Evolutionary conservation across 2,888 invertebrate species (phyloP).

Genomic region (Ptychoptera contaminata): DNA sequence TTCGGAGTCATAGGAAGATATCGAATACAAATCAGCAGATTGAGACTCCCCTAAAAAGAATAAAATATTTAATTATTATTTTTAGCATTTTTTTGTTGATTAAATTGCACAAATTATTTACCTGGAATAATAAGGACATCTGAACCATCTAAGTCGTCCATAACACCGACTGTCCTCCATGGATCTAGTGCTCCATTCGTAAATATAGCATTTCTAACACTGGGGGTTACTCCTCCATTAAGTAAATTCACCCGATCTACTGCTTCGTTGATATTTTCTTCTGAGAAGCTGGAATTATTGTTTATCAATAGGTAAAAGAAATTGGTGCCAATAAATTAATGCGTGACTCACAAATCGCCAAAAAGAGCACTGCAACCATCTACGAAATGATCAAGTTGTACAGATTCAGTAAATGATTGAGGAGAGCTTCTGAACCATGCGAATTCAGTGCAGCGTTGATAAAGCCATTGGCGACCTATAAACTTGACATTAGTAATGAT

Average conservation of each 20-base stretch:
- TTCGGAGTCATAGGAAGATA: no score
- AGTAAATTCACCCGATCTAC: constrained; percentile 28
- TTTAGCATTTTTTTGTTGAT: no score
- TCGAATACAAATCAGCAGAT: no score
- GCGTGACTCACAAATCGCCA: constrained; percentile 8
- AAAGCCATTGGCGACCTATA: constrained; percentile 58
- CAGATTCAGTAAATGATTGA: constrained; percentile 36
- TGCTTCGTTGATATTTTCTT: constrained; percentile 6
- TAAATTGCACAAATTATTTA: no score
- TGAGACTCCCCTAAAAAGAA: no score
- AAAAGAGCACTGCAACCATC: constrained; percentile 21
- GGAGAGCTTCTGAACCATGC: constrained; percentile 67
- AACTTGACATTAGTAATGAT: no score
- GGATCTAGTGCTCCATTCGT: constrained; percentile 34
- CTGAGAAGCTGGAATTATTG: no score
- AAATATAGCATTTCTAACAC: constrained; percentile 29
- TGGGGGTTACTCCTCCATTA: constrained; percentile 29
- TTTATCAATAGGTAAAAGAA: no score
- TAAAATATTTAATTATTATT: no score
- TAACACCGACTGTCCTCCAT: constrained; percentile 31
- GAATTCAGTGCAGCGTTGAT: constrained; percentile 75
- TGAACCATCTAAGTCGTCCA: constrained; percentile 12
- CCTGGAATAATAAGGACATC: no score
- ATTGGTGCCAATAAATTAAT: no score
- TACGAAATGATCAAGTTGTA: constrained; percentile 19